A percentile compares a stretch with the other conserved stretches of the same genome.
These are phyloP conservation scores for Myrmecobius fasciatus DNA, from an alignment of 2,113 vertebrate species.

Conservation along the genomic window DNA sequence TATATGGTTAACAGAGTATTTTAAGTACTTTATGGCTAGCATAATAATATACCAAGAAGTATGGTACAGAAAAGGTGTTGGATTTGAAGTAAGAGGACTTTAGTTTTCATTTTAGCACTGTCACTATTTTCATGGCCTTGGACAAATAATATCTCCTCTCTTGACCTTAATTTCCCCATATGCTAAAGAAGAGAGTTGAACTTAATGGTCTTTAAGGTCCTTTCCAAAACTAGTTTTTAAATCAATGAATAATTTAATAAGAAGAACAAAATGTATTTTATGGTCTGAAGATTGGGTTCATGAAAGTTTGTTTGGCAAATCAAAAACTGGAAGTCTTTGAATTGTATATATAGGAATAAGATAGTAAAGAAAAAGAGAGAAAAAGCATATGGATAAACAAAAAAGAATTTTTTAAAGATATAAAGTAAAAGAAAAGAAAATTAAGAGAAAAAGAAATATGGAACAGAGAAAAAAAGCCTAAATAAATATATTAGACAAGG, in stretches of 20 bases:
- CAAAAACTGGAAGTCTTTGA: neutral
- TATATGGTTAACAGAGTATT: neutral
- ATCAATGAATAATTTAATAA: neutral
- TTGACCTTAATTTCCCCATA: neutral
- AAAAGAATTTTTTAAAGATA: neutral
- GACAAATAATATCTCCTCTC: too few relatives aligned
- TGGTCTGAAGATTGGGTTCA: neutral
- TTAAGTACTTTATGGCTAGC: neutral
- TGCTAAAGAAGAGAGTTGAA: neutral
- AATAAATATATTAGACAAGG: neutral
- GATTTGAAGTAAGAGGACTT: neutral
- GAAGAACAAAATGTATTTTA: neutral
- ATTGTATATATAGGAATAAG: neutral
- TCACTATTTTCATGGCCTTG: neutral
- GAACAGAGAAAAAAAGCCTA: neutral
- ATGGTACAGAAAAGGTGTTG: neutral
- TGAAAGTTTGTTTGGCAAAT: neutral
- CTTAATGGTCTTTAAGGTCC: neutral
- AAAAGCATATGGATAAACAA: neutral
- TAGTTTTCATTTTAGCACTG: neutral
- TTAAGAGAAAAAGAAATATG: neutral
- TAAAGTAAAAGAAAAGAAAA: neutral
- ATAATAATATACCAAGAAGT: neutral
- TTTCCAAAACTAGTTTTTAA: neutral
- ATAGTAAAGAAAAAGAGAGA: neutral